These are phyloP conservation scores for Tragelaphus strepsiceros DNA, from an alignment of 2,113 vertebrate species.

Conservation along the genomic window DNA sequence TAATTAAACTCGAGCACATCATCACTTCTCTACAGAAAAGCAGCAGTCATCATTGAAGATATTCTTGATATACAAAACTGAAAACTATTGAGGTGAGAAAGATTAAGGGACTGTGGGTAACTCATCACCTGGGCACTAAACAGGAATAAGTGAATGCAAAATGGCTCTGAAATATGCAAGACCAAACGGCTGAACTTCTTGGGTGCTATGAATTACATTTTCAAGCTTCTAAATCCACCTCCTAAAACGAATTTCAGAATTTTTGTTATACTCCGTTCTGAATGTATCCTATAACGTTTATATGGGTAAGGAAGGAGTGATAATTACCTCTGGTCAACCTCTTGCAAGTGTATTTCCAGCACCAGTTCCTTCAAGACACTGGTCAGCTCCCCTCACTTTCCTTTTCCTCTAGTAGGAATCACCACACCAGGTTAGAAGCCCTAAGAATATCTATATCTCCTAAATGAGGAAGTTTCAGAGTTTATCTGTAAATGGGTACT, in stretches of 20 bases:
- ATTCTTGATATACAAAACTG: neutral
- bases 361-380: neutral
- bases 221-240: neutral
- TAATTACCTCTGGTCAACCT: neutral
- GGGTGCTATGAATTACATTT: neutral
- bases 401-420: neutral
- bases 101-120: neutral
- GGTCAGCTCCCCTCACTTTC: neutral
- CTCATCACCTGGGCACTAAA: neutral
- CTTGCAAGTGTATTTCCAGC: neutral
- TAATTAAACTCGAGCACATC: neutral
- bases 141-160: neutral
- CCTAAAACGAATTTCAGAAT: neutral
- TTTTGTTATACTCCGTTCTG: neutral
- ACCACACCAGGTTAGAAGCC: neutral
- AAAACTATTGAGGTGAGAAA: slow-evolving; percentile 46
- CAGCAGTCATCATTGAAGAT: neutral
- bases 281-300: neutral
- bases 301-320: neutral
- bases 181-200: neutral
- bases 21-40: neutral
- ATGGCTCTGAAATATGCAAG: neutral
- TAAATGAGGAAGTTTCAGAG: neutral
- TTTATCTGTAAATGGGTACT: neutral
- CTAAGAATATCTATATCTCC: neutral